phyloP scores from a whole-genome alignment of 2,113 vertebrate genomes.

The Eretmochelys imbricata region DNA sequence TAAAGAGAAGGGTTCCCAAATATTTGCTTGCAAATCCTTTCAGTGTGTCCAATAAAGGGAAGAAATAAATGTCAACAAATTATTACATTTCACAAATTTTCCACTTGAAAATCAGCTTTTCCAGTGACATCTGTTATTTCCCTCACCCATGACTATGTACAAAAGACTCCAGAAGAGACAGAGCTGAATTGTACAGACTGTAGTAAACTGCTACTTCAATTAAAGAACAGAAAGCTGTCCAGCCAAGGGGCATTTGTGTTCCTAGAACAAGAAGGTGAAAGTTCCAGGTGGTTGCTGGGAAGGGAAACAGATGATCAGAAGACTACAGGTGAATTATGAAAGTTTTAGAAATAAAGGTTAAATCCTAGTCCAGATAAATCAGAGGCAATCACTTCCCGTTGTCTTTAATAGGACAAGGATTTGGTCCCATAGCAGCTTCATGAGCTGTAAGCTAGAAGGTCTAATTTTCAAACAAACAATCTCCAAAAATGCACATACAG shows the following conservation, averaged over 20 bases:
- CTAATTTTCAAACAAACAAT: background rate
- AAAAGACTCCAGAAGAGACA: background rate
- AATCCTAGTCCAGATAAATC: conserved; percentile 41
- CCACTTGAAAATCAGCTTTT: conserved; percentile 72
- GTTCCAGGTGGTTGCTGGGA: conserved; percentile 66
- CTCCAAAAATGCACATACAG: conserved; percentile 28
- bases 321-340: conserved; percentile 62
- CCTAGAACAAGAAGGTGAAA: conserved; percentile 23
- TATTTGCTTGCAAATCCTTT: conserved; percentile 59
- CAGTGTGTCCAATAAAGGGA: conserved; percentile 1
- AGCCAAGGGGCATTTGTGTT: background rate
- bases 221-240: conserved; percentile 73
- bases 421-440: conserved; percentile 16
- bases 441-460: background rate
- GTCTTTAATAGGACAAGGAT: conserved; percentile 55
- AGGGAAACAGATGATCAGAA: conserved; percentile 41
- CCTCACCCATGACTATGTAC: background rate
- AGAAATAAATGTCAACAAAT: conserved; percentile 37
- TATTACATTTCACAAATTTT: conserved; percentile 66
- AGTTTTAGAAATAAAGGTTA: conserved; percentile 59
- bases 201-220: conserved; percentile 28
- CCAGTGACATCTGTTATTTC: conserved; percentile 70
- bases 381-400: conserved; percentile 21
- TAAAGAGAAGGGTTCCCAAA: conserved; percentile 20
- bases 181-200: conserved; percentile 46